Evolutionary conservation across 2,797 vertebrate species (phyloP), one percentile per base, ranked within the genome.

Genomic region (Falco naumanni): DNA sequence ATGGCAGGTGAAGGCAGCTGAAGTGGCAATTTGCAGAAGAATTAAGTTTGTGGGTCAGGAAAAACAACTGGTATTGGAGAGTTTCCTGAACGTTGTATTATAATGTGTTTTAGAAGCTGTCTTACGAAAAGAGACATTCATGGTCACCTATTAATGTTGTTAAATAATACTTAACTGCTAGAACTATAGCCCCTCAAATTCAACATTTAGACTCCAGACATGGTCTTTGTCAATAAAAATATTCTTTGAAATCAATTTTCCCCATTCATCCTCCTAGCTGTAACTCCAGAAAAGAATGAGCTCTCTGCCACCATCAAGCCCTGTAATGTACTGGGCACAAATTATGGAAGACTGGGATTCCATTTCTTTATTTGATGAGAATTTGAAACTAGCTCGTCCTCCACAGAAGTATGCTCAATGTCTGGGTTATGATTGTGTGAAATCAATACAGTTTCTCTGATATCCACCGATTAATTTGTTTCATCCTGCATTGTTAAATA

Each of bases 1-100:
- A 95, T 97, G 97, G 97, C 96, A 97, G 94, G 87, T 97, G 71
- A 96, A 97, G 53, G 93, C 96, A 96, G 16, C 57, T 86, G 51
- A 96, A 90, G 60, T 65, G 28, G 34, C 21, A 79, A 56, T 10
- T 56, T 31, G 21, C 5, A 57, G 33, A 43, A 45, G 75, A 76
- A 33, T 3, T 31, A 80, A 48, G 6, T 54, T 76, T 43, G 21
- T 61, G 22, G 17, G 33, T 65, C 1, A 1, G 34, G 22, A 59
- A 47, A 90, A 87, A 8, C 10, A 51, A 19, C 8, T 14, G 2
- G 5, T 61, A 93, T 47, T 66, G 22, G 70, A 68, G 65, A 29
- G 5, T 66, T 68, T 84, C 24, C 14, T 71, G 39, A n/a, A 33
- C 10, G 56, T 71, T 28, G 5, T 18, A 56, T 57, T 71, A 34